Base-by-base conservation (phyloP, 2,888 invertebrate genomes). In the Metalampra italica region DNA sequence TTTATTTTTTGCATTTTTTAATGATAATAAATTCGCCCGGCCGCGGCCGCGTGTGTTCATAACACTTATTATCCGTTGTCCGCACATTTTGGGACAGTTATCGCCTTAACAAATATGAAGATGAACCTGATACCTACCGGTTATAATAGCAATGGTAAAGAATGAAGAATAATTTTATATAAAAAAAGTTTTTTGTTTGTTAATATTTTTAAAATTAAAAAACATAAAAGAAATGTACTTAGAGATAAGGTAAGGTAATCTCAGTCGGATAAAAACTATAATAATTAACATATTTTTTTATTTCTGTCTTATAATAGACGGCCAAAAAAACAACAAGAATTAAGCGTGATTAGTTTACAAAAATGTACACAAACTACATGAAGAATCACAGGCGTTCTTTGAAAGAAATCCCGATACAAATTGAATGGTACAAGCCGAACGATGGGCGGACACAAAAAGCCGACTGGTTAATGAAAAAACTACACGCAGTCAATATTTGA, bases 401-500 rank as follows among this genome's bases (percentile, higher is more conserved):
- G 76, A 81, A 80, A 68, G 76, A 71, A 73, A 64, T 62, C 30
- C 37, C 61, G 74, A 73, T 76, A 78, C 74, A 75, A 76, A 78
- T 78, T 74, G 78, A 77, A 70, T 63, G 60, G 66, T 65, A 68
- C 68, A 22, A 71, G 65, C 65, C 66, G 64, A 67, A 55, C 57
- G 57, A 49, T 50, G 54, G 57, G 59, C 63, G 66, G 66, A 67
- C 73, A 78, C 79, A 83, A 84, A 87, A 87, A 78, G 71, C 68
- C 66, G 68, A 74, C 72, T 75, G 78, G 82, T 74, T 86, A 86
- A 84, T 87, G 83, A 84, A 88, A 87, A 87, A 86, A 86, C 84
- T 85, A 87, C 85, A 86, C 72, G 80, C 81, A 82, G 82, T 84
- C 87, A 88, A 88, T 89, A 87, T 87, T 86, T 89, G 88, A 89